Percentiles rank a stretch among this genome's conserved stretches.
These are phyloP conservation scores for Hemistola chrysoprasaria DNA, from an alignment of 2,888 invertebrate genomes.

Conservation along the genomic window DNA sequence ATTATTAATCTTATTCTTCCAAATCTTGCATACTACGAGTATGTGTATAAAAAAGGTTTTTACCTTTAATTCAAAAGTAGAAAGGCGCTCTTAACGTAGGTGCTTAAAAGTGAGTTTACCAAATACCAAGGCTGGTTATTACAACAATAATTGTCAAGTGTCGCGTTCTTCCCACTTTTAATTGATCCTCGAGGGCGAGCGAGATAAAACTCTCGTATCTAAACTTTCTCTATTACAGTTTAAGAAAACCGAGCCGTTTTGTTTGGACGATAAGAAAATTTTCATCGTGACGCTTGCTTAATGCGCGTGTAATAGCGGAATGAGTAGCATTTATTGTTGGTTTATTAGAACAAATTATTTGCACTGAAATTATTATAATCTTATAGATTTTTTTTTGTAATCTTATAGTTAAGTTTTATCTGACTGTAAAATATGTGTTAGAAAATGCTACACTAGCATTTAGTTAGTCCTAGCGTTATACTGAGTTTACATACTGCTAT, in stretches of 20 bases:
- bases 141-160: slow-evolving; percentile 74
- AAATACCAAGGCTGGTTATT: slow-evolving; percentile 54
- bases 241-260: slow-evolving; percentile 72
- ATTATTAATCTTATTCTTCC: too few relatives aligned
- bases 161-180: slow-evolving; percentile 73
- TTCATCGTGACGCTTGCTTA: slow-evolving; percentile 53
- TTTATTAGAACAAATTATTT: slow-evolving; percentile 8
- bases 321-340: slow-evolving; percentile 37
- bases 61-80: too few relatives aligned
- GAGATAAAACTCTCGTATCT: slow-evolving; percentile 77
- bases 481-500: too few relatives aligned
- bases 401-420: too few relatives aligned
- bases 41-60: too few relatives aligned
- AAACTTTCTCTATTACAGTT: slow-evolving; percentile 81
- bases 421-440: too few relatives aligned
- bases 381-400: too few relatives aligned
- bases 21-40: too few relatives aligned
- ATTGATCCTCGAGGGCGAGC: slow-evolving; percentile 81
- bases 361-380: too few relatives aligned
- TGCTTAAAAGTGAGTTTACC: slow-evolving; percentile 20
- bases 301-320: slow-evolving; percentile 49
- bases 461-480: too few relatives aligned
- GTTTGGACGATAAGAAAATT: slow-evolving; percentile 73
- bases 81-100: too few relatives aligned
- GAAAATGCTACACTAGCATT: too few relatives aligned